phyloP scores from a whole-genome alignment of 2,888 invertebrate genomes.

The Xestia rhomboidea region DNA sequence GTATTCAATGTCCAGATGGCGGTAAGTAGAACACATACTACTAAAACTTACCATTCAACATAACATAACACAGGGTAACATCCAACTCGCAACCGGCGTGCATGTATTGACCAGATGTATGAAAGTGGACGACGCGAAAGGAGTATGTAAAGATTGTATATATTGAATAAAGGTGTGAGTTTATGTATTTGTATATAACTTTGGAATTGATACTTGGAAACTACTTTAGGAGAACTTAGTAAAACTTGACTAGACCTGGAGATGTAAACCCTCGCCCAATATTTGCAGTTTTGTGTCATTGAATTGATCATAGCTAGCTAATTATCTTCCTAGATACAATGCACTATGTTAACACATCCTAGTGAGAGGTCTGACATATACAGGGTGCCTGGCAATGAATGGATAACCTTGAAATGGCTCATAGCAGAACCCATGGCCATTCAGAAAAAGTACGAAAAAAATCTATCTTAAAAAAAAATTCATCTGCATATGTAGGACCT shows the following conservation, averaged over 20 bases:
- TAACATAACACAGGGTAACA: background rate
- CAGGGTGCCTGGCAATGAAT: no score
- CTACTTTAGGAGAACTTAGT: background rate
- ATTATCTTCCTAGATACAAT: background rate
- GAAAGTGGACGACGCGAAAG: no score
- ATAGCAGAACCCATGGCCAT: no score
- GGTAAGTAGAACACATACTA: conserved; percentile 90
- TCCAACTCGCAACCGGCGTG: background rate
- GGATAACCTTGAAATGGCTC: no score
- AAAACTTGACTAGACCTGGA: background rate
- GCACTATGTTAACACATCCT: background rate
- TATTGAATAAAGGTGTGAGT: background rate
- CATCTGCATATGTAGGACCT: no score
- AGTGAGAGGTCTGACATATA: no score
- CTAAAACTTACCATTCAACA: background rate
- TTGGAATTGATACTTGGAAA: background rate
- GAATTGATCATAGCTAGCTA: background rate
- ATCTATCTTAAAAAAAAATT: no score
- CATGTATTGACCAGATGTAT: background rate
- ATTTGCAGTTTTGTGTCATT: no score
- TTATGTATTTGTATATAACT: background rate
- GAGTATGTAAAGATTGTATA: no score
- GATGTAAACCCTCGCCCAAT: background rate
- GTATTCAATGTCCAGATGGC: conserved; percentile 98
- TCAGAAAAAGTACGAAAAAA: no score